Evolutionary conservation across 2,797 vertebrate species (phyloP).

Genomic region (Kryptolebias ocellatus): DNA sequence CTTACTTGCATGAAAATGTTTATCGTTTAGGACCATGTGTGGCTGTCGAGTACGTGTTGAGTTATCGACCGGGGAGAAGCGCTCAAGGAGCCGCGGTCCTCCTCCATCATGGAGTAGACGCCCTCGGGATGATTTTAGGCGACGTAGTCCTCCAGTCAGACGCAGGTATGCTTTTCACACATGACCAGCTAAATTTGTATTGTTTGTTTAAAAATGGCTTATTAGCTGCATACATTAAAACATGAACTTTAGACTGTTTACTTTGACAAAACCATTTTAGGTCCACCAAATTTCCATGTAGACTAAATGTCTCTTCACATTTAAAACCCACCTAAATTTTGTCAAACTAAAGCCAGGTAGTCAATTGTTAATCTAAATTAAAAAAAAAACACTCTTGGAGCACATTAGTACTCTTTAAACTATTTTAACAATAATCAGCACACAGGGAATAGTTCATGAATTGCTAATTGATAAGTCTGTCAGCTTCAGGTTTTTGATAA

Average conservation of each 20-base stretch:
- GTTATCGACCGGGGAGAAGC: constrained; percentile 95
- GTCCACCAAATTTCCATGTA: constrained; percentile 7
- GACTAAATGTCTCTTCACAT: not conserved
- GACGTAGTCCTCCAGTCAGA: constrained; percentile 89
- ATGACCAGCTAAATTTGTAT: not conserved
- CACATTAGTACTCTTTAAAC: not conserved
- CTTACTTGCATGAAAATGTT: not conserved
- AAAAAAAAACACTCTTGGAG: not conserved
- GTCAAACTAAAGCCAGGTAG: not conserved
- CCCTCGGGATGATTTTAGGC: constrained; percentile 90
- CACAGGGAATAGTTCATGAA: not conserved
- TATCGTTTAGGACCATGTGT: constrained; percentile 86
- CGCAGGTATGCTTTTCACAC: constrained; percentile 85
- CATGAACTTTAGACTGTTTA: constrained; percentile 8
- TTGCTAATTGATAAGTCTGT: not conserved
- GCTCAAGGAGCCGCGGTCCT: constrained; percentile 93
- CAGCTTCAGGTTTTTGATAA: too few species aligned
- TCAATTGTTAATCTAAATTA: not conserved
- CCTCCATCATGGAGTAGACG: constrained; percentile 94
- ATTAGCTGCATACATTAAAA: constrained; percentile 18
- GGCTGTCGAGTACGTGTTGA: constrained; percentile 96
- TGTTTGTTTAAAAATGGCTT: constrained; percentile 20
- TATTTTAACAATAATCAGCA: not conserved
- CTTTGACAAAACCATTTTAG: constrained; percentile 21
- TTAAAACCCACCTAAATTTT: constrained; percentile 14